Evolutionary conservation across 2,888 invertebrate species (phyloP).

Genomic region (Dysmachus trigonus): DNA sequence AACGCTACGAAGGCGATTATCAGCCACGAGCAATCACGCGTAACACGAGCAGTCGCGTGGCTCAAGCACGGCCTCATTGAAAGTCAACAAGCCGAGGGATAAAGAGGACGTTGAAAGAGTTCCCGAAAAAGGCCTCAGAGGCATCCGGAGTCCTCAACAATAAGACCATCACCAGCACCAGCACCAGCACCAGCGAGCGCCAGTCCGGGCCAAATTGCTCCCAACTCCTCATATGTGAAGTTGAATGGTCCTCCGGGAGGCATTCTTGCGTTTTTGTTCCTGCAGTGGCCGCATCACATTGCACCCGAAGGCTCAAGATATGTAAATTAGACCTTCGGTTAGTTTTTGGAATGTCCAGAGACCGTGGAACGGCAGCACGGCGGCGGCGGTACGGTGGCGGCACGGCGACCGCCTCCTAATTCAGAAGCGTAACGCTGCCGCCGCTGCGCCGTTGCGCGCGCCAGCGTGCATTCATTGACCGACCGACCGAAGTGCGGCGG

Average conservation of each 20-base stretch:
- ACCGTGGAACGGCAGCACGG: background rate
- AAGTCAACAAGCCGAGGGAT: constrained; percentile 5
- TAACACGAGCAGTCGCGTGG: constrained; percentile 46
- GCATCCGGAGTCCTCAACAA: constrained; percentile 28
- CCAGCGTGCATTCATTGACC: too few relatives aligned
- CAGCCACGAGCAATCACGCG: constrained; percentile 50
- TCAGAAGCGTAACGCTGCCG: constrained; percentile 26
- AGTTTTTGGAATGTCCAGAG: constrained; percentile 34
- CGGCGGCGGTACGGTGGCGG: too few relatives aligned
- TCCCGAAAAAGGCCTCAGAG: constrained; percentile 27
- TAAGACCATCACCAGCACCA: background rate
- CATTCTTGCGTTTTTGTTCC: constrained; percentile 36
- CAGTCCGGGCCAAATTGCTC: background rate
- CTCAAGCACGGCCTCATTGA: constrained; percentile 43
- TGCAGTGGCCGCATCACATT: constrained; percentile 23
- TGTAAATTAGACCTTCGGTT: constrained; percentile 46
- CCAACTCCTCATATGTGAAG: constrained; percentile 30
- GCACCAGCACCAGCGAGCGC: background rate
- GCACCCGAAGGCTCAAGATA: constrained; percentile 47
- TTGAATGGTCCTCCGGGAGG: constrained; percentile 20
- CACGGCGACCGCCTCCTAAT: constrained; percentile 12
- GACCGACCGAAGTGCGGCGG: background rate
- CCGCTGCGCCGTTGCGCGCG: background rate
- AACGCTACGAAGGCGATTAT: constrained; percentile 46
- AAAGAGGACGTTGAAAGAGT: background rate